phyloP scores from a whole-genome alignment of 2,797 vertebrate species.

The Ceryle rudis region DNA sequence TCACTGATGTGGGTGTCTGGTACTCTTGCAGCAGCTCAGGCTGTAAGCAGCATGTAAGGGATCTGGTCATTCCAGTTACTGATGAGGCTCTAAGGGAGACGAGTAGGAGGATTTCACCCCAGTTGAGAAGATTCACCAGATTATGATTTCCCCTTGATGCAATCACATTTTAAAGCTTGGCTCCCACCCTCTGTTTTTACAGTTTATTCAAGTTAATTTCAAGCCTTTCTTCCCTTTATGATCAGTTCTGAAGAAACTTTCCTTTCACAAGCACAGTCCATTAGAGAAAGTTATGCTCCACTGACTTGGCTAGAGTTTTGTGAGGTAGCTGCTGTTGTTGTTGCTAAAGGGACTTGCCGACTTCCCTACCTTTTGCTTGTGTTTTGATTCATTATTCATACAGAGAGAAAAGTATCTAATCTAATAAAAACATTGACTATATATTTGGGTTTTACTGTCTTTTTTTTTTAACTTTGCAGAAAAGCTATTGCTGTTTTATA shows the following conservation, averaged over 20 bases:
- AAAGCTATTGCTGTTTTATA: neutral
- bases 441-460: neutral
- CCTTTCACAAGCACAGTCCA: neutral
- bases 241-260: neutral
- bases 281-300: neutral
- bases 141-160: neutral
- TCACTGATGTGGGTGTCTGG: neutral
- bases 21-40: neutral
- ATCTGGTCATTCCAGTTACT: neutral
- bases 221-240: neutral
- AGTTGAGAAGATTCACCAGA: neutral
- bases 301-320: neutral
- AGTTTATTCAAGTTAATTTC: neutral
- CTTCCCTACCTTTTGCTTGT: neutral
- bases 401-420: neutral
- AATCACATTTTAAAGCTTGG: neutral
- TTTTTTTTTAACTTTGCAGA: neutral
- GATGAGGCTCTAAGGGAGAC: neutral
- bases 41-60: neutral
- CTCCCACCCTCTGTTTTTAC: neutral
- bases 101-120: neutral
- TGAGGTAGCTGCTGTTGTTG: neutral
- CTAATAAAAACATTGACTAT: constrained; percentile 11
- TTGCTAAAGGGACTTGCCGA: neutral
- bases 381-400: neutral